Conservation (phyloP, 1,140 invertebrate genomes). For the Anastrepha ludens region DNA sequence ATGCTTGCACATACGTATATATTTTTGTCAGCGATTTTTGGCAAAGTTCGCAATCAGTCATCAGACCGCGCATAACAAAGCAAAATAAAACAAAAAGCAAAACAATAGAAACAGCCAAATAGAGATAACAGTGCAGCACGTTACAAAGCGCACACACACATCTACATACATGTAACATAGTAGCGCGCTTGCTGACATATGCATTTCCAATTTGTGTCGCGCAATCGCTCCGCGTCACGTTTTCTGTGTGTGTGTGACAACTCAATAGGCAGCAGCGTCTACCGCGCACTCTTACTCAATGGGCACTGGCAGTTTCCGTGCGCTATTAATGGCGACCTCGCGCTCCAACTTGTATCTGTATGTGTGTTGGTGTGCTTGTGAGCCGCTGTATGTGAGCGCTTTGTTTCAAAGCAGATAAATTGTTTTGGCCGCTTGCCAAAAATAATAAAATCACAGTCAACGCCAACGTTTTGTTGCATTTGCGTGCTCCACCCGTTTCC, state of each 20-base stretch:
- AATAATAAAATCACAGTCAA: slow-evolving; percentile 70
- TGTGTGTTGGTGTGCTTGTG: background rate
- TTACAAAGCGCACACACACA: background rate
- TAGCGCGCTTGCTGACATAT: background rate
- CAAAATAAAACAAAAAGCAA: background rate
- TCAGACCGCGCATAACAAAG: background rate
- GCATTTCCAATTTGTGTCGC: slow-evolving; percentile 48
- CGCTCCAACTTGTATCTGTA: background rate
- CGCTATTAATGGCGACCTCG: background rate
- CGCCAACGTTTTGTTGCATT: slow-evolving; percentile 60
- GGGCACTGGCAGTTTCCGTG: background rate
- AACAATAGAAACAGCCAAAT: background rate
- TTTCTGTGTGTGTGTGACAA: slow-evolving; percentile 45
- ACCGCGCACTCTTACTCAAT: background rate
- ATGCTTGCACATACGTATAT: too few species aligned
- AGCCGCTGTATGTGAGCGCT: background rate
- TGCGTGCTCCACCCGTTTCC: background rate
- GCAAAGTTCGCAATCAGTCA: slow-evolving; percentile 44
- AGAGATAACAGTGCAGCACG: slow-evolving; percentile 39
- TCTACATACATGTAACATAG: background rate
- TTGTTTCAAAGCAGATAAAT: slow-evolving; percentile 57
- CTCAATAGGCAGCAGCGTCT: background rate
- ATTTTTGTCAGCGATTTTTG: slow-evolving; percentile 38
- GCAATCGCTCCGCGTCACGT: background rate
- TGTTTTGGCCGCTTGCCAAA: slow-evolving; percentile 66